Evolutionary conservation across 2,888 invertebrate species (phyloP), one percentile per base, ranked within the genome.

Genomic region (Leptarthrus brevirostris): DNA sequence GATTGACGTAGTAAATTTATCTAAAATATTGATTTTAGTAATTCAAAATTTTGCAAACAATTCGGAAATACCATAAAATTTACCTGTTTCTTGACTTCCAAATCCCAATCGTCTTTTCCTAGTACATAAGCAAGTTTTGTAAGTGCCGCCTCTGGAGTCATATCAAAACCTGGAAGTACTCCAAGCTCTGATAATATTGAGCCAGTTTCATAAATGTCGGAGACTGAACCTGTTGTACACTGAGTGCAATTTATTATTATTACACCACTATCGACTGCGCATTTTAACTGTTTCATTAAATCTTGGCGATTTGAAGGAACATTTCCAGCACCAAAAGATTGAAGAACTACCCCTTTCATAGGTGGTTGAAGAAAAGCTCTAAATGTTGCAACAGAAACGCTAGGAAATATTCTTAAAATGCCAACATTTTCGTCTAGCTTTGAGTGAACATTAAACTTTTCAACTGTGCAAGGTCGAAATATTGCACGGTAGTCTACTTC

Each of bases 321-420:
- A 82, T 99, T 98, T 0, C 98, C 98, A 0, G 94, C 89, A 0
- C 98, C 98, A 80, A 96, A 98, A 0, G 94, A 93, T 84, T 97
- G 95, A 47, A 98, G 84, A 0, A 98, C 93, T 0, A 97, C 91
- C 12, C 98, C 90, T 79, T 87, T 86, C 75, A 92, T 92, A 12
- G 96, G 93, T 1, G 94, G 90, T 77, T 92, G 89, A 40, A 92
- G 85, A 80, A 92, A 92, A 0, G 92, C 90, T 77, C 85, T 87
- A 1, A 94, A 88, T 20, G 95, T 92, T 47, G 92, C 90, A 0
- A 89, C 86, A 8, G 94, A 93, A 80, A 98, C 96, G 77, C 96
- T 95, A 0, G 98, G 98, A 82, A 97, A 98, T 79, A 98, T 89
- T 12, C 95, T 88, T 52, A 98, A 83, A 20, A 97, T 83, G 0